Evolutionary conservation across 2,797 vertebrate genomes (phyloP).

Genomic region (Notoglanidium macrostoma): DNA sequence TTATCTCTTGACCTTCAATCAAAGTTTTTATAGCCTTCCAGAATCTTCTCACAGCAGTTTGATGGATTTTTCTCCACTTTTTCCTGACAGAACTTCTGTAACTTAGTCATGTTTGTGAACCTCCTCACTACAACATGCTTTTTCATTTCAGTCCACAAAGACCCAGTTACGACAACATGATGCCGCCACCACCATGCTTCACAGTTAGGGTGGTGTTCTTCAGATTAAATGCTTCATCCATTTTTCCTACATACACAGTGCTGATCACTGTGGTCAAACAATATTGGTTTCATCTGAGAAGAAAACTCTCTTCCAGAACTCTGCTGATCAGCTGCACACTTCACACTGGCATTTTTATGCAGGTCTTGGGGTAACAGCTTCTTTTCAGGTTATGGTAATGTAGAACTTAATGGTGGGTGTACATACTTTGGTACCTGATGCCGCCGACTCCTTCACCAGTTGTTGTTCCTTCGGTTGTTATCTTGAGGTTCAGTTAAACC

Average conservation of each 20-base stretch:
- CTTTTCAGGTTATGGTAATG: neutral
- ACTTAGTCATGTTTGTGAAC: no score
- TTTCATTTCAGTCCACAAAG: no score
- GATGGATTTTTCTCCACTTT: no score
- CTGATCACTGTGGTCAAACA: neutral
- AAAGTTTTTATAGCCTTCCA: no score
- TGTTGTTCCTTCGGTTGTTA: neutral
- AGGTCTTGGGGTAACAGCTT: neutral
- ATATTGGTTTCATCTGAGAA: neutral
- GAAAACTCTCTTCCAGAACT: neutral
- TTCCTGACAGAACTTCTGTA: no score
- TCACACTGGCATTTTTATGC: neutral
- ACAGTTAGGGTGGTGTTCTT: neutral
- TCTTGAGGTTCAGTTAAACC: neutral
- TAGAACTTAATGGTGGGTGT: neutral
- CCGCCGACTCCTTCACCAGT: neutral
- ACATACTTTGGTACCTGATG: neutral
- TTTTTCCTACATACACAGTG: neutral
- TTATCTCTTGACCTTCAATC: no score
- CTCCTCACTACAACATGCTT: neutral
- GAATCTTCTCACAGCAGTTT: no score
- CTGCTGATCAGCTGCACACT: neutral
- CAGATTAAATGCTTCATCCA: neutral
- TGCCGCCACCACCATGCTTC: neutral
- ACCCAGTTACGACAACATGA: neutral